phyloP scores from a whole-genome alignment of 1,140 invertebrate species.

The Melipona quadrifasciata region DNA sequence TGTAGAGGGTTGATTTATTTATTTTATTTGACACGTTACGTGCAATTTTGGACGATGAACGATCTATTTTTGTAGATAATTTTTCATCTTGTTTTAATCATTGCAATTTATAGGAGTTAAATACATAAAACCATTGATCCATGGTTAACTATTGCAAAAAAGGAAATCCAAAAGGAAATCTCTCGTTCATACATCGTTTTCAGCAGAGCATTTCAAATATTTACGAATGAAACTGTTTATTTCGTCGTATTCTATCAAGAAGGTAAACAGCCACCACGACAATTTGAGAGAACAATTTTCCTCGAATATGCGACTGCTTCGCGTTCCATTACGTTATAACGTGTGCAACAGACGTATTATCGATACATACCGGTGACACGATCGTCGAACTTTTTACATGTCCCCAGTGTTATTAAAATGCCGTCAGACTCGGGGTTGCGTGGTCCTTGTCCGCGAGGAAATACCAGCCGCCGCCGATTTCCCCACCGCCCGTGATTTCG shows the following conservation, averaged over 20 bases:
- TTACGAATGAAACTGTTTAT: neutral
- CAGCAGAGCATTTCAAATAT: neutral
- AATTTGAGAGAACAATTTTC: neutral
- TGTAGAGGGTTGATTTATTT: too few relatives aligned
- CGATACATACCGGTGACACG: neutral
- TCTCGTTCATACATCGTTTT: too few relatives aligned
- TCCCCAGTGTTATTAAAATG: constrained; percentile 24
- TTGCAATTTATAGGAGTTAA: too few relatives aligned
- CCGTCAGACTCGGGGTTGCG: neutral
- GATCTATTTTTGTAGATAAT: too few relatives aligned
- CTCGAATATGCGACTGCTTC: neutral
- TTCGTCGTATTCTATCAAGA: too few relatives aligned
- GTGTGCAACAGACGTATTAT: neutral
- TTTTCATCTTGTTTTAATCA: too few relatives aligned
- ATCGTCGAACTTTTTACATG: constrained; percentile 13
- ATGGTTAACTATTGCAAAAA: too few relatives aligned
- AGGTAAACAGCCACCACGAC: neutral
- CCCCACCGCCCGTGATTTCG: constrained; percentile 19
- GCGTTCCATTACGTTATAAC: neutral
- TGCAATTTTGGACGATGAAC: too few relatives aligned
- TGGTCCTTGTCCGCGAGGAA: constrained; percentile 8
- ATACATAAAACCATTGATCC: too few relatives aligned
- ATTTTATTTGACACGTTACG: too few relatives aligned
- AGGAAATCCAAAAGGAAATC: too few relatives aligned
- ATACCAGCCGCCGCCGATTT: constrained; percentile 31